These are phyloP conservation scores for Galendromus occidentalis DNA, from an alignment of 1,140 invertebrate species.

Conservation along the genomic window DNA sequence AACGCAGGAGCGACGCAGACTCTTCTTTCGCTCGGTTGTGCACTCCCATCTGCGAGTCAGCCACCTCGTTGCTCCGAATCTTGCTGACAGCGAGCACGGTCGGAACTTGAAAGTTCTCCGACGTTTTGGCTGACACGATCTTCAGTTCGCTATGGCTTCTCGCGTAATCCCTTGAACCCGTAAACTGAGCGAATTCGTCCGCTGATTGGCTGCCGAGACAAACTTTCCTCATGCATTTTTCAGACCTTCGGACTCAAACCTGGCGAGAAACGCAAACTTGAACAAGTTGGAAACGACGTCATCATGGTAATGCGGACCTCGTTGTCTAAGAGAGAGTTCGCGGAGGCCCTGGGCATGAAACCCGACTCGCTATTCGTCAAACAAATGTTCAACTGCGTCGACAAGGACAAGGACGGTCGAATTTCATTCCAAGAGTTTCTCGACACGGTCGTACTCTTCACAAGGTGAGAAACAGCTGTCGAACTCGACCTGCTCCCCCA, in stretches of 20 bases:
- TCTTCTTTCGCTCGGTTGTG: too few species aligned
- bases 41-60: too few species aligned
- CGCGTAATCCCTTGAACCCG: too few species aligned
- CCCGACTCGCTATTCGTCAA: conserved; percentile 87
- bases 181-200: too few species aligned
- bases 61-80: too few species aligned
- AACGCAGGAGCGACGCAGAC: too few species aligned
- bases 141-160: too few species aligned
- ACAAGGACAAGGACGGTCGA: conserved; percentile 80
- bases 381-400: conserved; percentile 97
- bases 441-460: conserved; percentile 66
- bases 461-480: conserved; percentile 26
- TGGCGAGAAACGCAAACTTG: conserved; percentile 36
- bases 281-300: conserved; percentile 57
- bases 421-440: conserved; percentile 97
- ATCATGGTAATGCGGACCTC: conserved; percentile 81
- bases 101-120: too few species aligned
- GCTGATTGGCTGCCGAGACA: too few species aligned
- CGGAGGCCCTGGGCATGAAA: conserved; percentile 88
- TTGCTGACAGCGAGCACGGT: too few species aligned
- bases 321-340: conserved; percentile 84
- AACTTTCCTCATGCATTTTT: not conserved
- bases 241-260: conserved; percentile 57
- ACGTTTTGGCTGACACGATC: too few species aligned
- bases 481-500: conserved; percentile 1